Base-by-base conservation (phyloP, 2,113 vertebrate genomes). In the Andinoacara biseriatus region DNA sequence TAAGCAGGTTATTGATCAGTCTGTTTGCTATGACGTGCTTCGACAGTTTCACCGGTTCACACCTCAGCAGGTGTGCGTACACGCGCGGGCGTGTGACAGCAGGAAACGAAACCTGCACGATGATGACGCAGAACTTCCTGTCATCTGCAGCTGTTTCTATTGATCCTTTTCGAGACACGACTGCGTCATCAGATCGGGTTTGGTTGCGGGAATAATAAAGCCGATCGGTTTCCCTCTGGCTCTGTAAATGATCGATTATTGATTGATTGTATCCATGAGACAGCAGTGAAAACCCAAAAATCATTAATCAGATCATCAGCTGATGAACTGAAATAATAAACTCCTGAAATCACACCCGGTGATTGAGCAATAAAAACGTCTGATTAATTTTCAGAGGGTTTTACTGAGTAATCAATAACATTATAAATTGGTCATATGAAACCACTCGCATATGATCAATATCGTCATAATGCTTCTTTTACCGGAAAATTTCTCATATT, bases 311-410 rank as follows among this genome's bases (percentile, higher is more conserved):
- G 49, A 29, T 0, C 22, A 46, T 46, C 63, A 67, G 14, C 15
- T 26, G 40, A 62, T 3, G 2, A 49, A 18, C 15, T 49, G 22
- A 29, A 0, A 1, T 29, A 40, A 67, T 1, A 24, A 7, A 2
- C 35, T 35, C 35, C 35, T 38, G 35, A 38, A 38, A 38, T 38
- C 35, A 38, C 35, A 38, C 35, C 8, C 33, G 6, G 33, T 31
- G 31, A 43, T 43, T 43, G 10, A 43, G 10, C 40, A 1, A 46
- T 22, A 67, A 20, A 35, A 61, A 7, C n/a, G 14, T 67, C 26
- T 26, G 0, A 26, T 67, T 67, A 0, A 22, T 49, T 35, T 33
- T 20, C 59, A 33, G 17, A 61, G 59, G 26, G 26, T 26, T 31
- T 35, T 17, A 69, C 24, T 49, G 65, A 20, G 1, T 5, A 15